phyloP scores from a whole-genome alignment of 2,888 invertebrate species.

The Xanthorhoe spadicearia region DNA sequence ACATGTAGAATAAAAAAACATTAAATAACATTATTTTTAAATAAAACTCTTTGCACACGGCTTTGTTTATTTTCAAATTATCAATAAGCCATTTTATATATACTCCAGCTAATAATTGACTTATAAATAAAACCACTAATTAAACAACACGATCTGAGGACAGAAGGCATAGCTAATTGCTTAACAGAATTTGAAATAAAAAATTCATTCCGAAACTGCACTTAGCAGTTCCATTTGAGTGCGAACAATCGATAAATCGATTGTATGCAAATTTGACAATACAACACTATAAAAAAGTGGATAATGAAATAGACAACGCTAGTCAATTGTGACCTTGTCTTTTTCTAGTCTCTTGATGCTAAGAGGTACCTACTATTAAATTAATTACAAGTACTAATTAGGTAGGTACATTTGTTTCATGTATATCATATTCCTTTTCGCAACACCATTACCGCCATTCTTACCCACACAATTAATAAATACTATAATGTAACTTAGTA shows the following conservation, averaged over 20 bases:
- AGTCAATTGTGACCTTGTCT: neutral
- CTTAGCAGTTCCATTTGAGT: neutral
- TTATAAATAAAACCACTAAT: conserved; percentile 5
- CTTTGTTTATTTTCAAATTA: neutral
- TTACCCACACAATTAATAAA: neutral
- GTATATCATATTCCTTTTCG: too few relatives aligned
- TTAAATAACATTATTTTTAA: neutral
- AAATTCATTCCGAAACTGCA: neutral
- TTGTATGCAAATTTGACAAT: conserved; percentile 48
- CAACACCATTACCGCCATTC: too few relatives aligned
- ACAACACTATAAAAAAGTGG: conserved; percentile 24
- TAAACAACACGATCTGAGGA: conserved; percentile 15
- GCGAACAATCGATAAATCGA: conserved; percentile 50
- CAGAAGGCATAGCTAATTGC: conserved; percentile 41
- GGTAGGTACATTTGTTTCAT: too few relatives aligned
- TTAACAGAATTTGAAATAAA: conserved; percentile 9
- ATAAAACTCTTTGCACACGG: too few relatives aligned
- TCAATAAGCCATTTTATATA: neutral
- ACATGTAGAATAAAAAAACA: neutral
- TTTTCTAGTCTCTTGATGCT: neutral
- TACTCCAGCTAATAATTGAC: neutral
- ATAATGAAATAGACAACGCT: neutral
- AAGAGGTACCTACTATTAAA: too few relatives aligned
- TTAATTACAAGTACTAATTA: too few relatives aligned
- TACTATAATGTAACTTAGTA: conserved; percentile 19